Conservation (phyloP, 2,797 vertebrate genomes). For the Anas acuta region DNA sequence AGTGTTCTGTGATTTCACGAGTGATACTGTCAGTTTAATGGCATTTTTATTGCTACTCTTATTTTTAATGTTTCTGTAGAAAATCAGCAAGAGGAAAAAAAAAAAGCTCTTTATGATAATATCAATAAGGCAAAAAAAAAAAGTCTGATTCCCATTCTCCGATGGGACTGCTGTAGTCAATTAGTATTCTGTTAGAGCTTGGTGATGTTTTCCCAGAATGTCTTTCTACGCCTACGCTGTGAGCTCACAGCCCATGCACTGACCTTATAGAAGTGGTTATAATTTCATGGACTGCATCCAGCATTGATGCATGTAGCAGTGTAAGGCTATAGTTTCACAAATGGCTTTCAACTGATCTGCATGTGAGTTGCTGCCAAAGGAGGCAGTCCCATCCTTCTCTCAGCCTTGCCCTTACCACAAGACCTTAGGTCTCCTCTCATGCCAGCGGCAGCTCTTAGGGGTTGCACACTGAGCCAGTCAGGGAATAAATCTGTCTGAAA, state of each 20-base stretch:
- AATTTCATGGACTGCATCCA: neutral
- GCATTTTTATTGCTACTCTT: neutral
- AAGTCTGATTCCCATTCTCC: neutral
- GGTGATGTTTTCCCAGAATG: neutral
- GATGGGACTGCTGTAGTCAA: neutral
- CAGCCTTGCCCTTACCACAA: neutral
- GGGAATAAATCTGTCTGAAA: constrained; percentile 33
- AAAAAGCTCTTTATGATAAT: neutral
- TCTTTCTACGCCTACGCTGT: neutral
- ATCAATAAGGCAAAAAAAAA: neutral
- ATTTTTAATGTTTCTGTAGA: neutral
- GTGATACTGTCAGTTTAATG: neutral
- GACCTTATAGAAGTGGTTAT: neutral
- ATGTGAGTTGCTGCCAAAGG: neutral
- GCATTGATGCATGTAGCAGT: neutral
- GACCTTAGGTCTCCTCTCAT: neutral
- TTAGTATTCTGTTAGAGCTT: neutral
- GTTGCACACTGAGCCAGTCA: neutral
- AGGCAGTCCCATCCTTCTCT: neutral
- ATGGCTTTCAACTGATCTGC: neutral
- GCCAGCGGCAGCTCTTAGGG: neutral
- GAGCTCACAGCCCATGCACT: neutral
- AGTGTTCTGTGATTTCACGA: neutral
- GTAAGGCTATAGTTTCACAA: neutral
- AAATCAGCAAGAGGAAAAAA: neutral